These are phyloP conservation scores for Danionella cerebrum DNA, from an alignment of 2,113 vertebrate species.

Conservation along the genomic window DNA sequence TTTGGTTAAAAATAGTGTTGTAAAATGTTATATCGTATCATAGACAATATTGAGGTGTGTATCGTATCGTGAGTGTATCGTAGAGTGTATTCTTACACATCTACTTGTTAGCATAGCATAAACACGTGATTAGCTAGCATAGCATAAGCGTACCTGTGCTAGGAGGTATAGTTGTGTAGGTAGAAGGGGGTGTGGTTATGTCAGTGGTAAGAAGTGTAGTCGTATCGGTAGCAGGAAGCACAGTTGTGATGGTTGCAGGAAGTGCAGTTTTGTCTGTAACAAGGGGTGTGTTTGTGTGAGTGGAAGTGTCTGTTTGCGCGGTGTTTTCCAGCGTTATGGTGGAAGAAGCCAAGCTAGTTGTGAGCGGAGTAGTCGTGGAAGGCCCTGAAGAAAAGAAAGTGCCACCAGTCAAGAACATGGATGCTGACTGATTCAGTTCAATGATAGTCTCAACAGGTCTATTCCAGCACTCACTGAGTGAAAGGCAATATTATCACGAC, in stretches of 20 bases:
- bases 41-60: too few relatives aligned
- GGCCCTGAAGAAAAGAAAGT: slow-evolving; percentile 53
- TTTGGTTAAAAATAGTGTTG: too few relatives aligned
- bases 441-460: too few relatives aligned
- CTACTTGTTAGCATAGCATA: not conserved
- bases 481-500: too few relatives aligned
- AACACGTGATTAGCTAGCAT: not conserved
- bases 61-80: too few relatives aligned
- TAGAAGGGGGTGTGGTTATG: slow-evolving; percentile 27
- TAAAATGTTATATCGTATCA: too few relatives aligned
- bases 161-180: not conserved
- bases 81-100: too few relatives aligned
- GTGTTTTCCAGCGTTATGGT: not conserved
- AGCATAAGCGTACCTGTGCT: slow-evolving; percentile 10
- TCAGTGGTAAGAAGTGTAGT: slow-evolving; percentile 31
- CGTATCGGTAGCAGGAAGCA: too few relatives aligned
- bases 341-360: slow-evolving; percentile 38
- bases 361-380: slow-evolving; percentile 43
- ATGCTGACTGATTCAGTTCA: not conserved
- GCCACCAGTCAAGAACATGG: slow-evolving; percentile 6
- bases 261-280: too few relatives aligned
- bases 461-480: too few relatives aligned
- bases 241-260: not conserved
- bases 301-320: slow-evolving; percentile 12
- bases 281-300: not conserved